phyloP scores from a whole-genome alignment of 2,113 vertebrate species.

The Tupaia chinensis region DNA sequence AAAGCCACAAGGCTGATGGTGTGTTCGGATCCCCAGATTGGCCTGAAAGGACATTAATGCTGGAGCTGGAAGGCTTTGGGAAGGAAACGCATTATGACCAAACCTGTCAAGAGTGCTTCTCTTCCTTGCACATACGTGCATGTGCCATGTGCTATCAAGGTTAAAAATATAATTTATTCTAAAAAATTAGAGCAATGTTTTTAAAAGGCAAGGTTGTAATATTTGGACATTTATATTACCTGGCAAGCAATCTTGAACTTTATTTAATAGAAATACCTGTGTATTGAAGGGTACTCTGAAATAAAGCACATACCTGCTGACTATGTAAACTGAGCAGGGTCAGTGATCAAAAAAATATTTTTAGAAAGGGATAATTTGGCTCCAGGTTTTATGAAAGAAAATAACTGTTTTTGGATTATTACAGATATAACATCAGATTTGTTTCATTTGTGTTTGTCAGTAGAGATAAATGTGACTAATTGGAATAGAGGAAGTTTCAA shows the following conservation, averaged over 20 bases:
- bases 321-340: neutral
- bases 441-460: neutral
- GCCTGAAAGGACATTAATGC: too few relatives aligned
- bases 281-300: neutral
- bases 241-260: neutral
- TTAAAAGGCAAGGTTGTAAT: constrained; percentile 8
- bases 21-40: too few relatives aligned
- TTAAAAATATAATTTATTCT: too few relatives aligned
- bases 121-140: too few relatives aligned
- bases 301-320: neutral
- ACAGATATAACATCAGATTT: neutral
- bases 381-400: constrained; percentile 16
- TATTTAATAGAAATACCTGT: neutral
- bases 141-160: too few relatives aligned
- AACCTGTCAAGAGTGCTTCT: too few relatives aligned
- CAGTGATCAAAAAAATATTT: neutral
- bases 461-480: neutral
- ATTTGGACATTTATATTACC: neutral
- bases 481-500: neutral
- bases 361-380: neutral
- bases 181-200: neutral
- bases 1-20: too few relatives aligned
- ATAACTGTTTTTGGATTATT: neutral
- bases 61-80: too few relatives aligned
- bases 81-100: too few relatives aligned